phyloP scores from a whole-genome alignment of 2,888 invertebrate species.

The Drosophila kanekoi region DNA sequence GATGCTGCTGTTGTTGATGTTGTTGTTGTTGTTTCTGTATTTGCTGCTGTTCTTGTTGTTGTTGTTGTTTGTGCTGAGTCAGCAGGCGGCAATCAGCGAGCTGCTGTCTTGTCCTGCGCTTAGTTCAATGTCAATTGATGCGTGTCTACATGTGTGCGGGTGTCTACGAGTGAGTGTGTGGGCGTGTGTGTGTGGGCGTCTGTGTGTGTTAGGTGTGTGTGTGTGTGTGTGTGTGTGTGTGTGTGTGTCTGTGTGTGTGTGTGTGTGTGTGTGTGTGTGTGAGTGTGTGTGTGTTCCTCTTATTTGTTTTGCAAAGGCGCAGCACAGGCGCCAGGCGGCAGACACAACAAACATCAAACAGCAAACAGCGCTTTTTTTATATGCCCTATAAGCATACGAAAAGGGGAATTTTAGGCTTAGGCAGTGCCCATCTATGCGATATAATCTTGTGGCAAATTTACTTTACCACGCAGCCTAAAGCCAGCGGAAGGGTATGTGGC shows the following conservation, averaged over 20 bases:
- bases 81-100: constrained; percentile 74
- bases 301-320: constrained; percentile 38
- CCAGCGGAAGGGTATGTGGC: too few species aligned
- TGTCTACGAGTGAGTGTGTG: too few species aligned
- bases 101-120: constrained; percentile 15
- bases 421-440: too few species aligned
- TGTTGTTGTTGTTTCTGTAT: constrained; percentile 30
- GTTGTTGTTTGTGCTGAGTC: constrained; percentile 63
- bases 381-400: not conserved
- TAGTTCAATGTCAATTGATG: constrained; percentile 55
- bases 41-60: too few species aligned
- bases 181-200: not conserved
- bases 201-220: not conserved
- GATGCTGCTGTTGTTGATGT: constrained; percentile 21
- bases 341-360: constrained; percentile 18
- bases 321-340: constrained; percentile 17
- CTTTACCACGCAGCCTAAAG: too few species aligned
- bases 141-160: constrained; percentile 7
- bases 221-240: not conserved
- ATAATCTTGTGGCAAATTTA: too few species aligned
- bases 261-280: not conserved
- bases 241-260: not conserved
- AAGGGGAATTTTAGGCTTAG: not conserved
- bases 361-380: constrained; percentile 11
- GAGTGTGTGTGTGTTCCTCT: not conserved